Evolutionary conservation across 1,140 invertebrate species (phyloP).

Genomic region (Atta colombica): DNA sequence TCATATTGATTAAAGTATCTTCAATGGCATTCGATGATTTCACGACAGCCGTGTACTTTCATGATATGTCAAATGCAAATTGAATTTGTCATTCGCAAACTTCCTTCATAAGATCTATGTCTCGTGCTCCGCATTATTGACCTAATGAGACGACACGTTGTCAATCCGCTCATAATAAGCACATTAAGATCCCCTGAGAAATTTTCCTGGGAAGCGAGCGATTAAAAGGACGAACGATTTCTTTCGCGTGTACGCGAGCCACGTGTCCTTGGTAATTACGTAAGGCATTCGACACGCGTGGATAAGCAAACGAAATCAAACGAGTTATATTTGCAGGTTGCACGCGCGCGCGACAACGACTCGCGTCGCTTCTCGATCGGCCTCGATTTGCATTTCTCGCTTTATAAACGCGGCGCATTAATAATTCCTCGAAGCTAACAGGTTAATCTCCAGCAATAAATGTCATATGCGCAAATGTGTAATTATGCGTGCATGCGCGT

Average conservation of each 20-base stretch:
- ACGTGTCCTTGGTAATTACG: slow-evolving; percentile 30
- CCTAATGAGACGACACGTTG: slow-evolving; percentile 46
- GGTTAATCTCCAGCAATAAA: slow-evolving; percentile 67
- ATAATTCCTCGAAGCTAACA: slow-evolving; percentile 65
- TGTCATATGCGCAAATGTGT: slow-evolving; percentile 58
- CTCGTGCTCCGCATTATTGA: not conserved
- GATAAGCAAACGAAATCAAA: slow-evolving; percentile 40
- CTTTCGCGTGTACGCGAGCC: slow-evolving; percentile 49
- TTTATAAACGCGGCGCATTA: slow-evolving; percentile 57
- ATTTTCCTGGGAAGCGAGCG: slow-evolving; percentile 40
- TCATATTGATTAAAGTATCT: not conserved
- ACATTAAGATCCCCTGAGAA: slow-evolving; percentile 3
- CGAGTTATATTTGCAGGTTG: slow-evolving; percentile 8
- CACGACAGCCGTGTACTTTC: too few species aligned
- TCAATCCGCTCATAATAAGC: slow-evolving; percentile 21
- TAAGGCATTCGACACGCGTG: slow-evolving; percentile 49
- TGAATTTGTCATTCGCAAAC: not conserved
- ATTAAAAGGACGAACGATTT: slow-evolving; percentile 47
- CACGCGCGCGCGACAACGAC: not conserved
- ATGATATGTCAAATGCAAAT: not conserved
- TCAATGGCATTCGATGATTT: not conserved
- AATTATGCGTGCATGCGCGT: slow-evolving; percentile 57
- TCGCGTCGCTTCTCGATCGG: slow-evolving; percentile 23
- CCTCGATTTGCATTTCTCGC: slow-evolving; percentile 44
- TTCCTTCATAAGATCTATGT: not conserved